These are phyloP conservation scores for Cherax destructor DNA, from an alignment of 1,140 invertebrate species.

Conservation along the genomic window DNA sequence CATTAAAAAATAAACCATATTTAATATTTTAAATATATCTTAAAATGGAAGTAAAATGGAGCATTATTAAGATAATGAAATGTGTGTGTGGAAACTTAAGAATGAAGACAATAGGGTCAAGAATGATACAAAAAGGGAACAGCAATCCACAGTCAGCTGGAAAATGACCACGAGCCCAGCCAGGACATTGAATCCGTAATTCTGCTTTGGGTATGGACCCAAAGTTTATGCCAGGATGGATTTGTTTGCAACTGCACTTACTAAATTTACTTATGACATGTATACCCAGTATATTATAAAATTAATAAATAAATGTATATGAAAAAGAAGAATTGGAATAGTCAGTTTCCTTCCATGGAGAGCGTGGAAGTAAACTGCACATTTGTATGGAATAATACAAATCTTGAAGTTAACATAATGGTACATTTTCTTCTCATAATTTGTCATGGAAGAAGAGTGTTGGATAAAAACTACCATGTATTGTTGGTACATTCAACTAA, in stretches of 20 bases:
- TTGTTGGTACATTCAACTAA: not conserved
- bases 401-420: not conserved
- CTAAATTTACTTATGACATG: not conserved
- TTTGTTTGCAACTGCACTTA: constrained; percentile 1
- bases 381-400: not conserved
- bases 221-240: not conserved
- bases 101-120: not conserved
- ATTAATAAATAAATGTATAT: not conserved
- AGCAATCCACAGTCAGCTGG: not conserved
- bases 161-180: not conserved
- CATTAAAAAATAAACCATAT: not conserved
- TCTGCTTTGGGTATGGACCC: not conserved
- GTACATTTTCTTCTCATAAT: not conserved
- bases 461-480: constrained; percentile 2
- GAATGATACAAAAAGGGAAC: not conserved
- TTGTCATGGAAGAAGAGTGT: not conserved
- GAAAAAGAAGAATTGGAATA: not conserved
- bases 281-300: constrained; percentile 3
- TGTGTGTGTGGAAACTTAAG: not conserved
- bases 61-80: not conserved
- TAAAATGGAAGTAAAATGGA: not conserved
- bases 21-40: not conserved
- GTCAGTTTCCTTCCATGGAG: not conserved
- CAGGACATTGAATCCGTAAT: not conserved
- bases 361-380: not conserved